Evolutionary conservation across 2,888 invertebrate genomes (phyloP), one percentile per base, ranked within the genome.

Genomic region (Dasysyrphus albostriatus): DNA sequence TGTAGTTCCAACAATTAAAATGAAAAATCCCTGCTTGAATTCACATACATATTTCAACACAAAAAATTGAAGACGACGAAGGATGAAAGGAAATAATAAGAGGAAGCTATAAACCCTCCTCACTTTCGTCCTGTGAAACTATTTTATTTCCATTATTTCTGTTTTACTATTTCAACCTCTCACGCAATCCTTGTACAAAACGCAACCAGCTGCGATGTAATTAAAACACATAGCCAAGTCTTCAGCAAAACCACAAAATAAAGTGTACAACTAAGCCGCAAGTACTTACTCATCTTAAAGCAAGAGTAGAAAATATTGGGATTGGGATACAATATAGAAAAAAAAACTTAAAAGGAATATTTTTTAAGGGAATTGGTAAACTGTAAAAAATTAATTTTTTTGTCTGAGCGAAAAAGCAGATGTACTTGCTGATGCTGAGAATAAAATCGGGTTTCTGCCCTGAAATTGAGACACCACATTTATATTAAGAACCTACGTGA

Each of bases 171-270:
- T 78, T 75, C 72, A 79, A 79, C 58, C 59, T 82, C 74, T 78
- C 87, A 87, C 87, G 83, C 87, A 87, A 87, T 75, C 75, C 78
- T 74, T 67, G 78, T 19, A 24, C 39, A 77, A 74, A 84, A 84
- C 54, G 76, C 67, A 87, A 87, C 65, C 82, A 83, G 70, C 59
- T 78, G 75, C 74, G 61, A 75, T 75, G 79, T 87, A 83, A 79
- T 83, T 87, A 79, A 72, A 87, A 51, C 16, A 78, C 51, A 49
- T 12, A 83, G 69, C 56, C 54, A 80, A 29, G 0, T 39, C 39
- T 61, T 44, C 10, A 47, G 7, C 10, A 6, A 10, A 44, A 44
- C n/a, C 65, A 16, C 9, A 47, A 34, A 49, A 47, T 32, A 9
- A 47, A n/a, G 29, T 29, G 9, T 42, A 10, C 44, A 29, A 63